phyloP scores from a whole-genome alignment of 2,888 invertebrate species.

The Ichneumon xanthorius region DNA sequence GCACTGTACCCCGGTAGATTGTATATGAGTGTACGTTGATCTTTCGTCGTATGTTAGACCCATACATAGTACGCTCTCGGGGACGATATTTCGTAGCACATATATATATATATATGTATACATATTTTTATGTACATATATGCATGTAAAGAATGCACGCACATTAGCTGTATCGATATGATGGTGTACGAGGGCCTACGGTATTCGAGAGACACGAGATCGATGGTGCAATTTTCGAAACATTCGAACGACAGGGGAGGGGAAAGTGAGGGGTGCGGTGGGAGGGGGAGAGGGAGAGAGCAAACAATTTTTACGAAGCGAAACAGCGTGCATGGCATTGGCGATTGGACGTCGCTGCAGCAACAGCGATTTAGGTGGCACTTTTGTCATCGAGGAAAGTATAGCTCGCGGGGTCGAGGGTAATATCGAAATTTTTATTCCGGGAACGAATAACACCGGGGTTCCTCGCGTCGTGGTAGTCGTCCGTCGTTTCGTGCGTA shows the following conservation, averaged over 20 bases:
- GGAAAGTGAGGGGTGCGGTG: too few relatives aligned
- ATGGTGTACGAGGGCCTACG: conserved; percentile 24
- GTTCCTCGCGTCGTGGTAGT: conserved; percentile 5
- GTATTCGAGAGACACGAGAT: conserved; percentile 55
- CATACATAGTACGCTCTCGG: conserved; percentile 18
- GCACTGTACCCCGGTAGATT: conserved; percentile 6
- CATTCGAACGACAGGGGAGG: conserved; percentile 32
- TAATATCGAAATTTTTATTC: conserved; percentile 58
- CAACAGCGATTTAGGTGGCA: conserved; percentile 60
- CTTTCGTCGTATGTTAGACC: conserved; percentile 54
- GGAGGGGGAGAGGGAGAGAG: neutral
- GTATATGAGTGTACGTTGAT: conserved; percentile 63
- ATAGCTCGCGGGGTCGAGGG: conserved; percentile 47
- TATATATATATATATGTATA: conserved; percentile 28
- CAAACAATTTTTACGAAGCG: conserved; percentile 16
- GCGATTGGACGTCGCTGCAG: conserved; percentile 30
- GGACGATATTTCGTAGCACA: conserved; percentile 15
- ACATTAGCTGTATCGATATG: conserved; percentile 26
- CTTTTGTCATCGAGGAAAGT: conserved; percentile 61
- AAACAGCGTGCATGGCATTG: conserved; percentile 6
- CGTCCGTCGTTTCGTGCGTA: conserved; percentile 19
- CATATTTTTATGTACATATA: neutral
- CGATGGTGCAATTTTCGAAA: conserved; percentile 67
- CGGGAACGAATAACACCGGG: conserved; percentile 24
- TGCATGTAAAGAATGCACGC: conserved; percentile 27